Conservation (phyloP, 2,797 vertebrate genomes). For the Sebastiscus tertius region DNA sequence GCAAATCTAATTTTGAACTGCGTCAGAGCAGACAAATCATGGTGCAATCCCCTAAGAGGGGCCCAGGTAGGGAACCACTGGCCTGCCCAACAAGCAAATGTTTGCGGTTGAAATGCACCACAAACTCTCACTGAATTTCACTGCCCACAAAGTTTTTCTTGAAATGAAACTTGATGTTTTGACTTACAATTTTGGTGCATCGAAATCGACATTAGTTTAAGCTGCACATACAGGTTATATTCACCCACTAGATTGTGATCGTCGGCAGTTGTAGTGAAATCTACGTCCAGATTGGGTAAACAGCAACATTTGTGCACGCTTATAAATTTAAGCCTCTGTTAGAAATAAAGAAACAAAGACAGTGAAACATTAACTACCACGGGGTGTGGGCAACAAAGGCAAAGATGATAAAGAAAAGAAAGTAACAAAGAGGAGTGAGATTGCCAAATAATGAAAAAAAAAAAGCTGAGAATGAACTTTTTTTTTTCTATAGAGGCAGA, state of each 20-base stretch:
- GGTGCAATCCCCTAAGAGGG: no score
- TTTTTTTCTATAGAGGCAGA: constrained; percentile 2
- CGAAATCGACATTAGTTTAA: not conserved
- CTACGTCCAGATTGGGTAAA: not conserved
- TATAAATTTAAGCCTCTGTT: not conserved
- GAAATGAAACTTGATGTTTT: not conserved
- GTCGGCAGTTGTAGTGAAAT: not conserved
- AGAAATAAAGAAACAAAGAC: not conserved
- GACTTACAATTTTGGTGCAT: not conserved
- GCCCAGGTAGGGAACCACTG: no score
- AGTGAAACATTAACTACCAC: not conserved
- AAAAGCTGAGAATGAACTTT: constrained; percentile 34
- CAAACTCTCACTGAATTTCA: not conserved
- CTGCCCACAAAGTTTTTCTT: not conserved
- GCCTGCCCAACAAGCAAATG: not conserved
- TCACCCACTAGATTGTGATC: not conserved
- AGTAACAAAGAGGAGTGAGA: constrained; percentile 1
- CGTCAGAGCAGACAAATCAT: no score
- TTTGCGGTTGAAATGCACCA: not conserved
- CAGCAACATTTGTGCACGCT: not conserved
- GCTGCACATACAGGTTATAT: not conserved
- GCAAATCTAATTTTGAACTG: no score
- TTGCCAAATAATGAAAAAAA: constrained; percentile 36
- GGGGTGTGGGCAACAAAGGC: constrained; percentile 12
- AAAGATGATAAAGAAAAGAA: constrained; percentile 16